phyloP scores from a whole-genome alignment of 2,797 vertebrate species.

The Lateolabrax maculatus region DNA sequence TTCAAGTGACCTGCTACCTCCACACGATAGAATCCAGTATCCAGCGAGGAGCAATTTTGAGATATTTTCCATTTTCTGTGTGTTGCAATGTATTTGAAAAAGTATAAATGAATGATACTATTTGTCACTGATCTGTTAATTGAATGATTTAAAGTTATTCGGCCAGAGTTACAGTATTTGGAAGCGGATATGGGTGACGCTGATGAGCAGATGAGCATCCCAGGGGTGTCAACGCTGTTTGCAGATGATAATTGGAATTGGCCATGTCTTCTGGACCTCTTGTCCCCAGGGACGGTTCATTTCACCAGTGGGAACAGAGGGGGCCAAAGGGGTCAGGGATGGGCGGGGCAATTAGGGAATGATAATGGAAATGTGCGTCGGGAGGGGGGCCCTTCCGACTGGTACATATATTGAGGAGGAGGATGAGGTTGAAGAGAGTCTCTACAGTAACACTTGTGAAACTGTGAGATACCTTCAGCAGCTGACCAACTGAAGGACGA shows the following conservation, averaged over 20 bases:
- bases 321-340: conserved; percentile 57
- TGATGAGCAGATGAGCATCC: conserved; percentile 16
- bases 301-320: conserved; percentile 51
- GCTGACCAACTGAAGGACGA: conserved; percentile 11
- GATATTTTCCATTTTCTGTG: neutral
- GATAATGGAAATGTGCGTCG: conserved; percentile 8
- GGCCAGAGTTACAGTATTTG: conserved; percentile 9
- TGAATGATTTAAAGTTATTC: conserved; percentile 3
- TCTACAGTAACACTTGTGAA: conserved; percentile 21
- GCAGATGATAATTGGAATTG: conserved; percentile 80
- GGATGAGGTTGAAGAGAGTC: conserved; percentile 40
- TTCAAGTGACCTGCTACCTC: neutral
- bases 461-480: neutral
- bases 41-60: neutral
- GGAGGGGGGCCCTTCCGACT: conserved; percentile 34
- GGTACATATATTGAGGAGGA: conserved; percentile 72
- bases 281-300: conserved; percentile 39
- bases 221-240: conserved; percentile 71
- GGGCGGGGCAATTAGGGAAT: conserved; percentile 27
- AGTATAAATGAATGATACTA: neutral
- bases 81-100: neutral
- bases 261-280: conserved; percentile 50
- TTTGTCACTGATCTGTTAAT: neutral
- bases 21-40: neutral
- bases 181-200: neutral